Percentiles rank a stretch among this genome's conserved stretches.
Evolutionary conservation across 1,140 invertebrate genomes (phyloP).

Genomic region (Muscidifurax raptorellus): DNA sequence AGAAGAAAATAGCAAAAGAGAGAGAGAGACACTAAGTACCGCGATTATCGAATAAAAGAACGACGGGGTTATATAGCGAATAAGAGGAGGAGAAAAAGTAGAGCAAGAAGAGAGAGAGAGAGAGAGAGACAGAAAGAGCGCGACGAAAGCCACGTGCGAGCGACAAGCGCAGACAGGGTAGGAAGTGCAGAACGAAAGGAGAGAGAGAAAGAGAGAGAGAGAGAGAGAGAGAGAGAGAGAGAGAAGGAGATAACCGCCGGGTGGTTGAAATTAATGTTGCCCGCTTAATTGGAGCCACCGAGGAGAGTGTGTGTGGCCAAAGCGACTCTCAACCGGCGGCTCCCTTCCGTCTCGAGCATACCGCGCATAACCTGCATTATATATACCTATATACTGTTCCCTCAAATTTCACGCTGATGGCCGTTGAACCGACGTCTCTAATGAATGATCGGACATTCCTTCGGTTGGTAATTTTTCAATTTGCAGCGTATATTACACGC

Average conservation of each 20-base stretch:
- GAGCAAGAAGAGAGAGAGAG: slow-evolving; percentile 2
- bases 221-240: slow-evolving; percentile 54
- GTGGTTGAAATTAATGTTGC: slow-evolving; percentile 75
- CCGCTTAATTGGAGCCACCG: slow-evolving; percentile 75
- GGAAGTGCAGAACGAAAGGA: slow-evolving; percentile 48
- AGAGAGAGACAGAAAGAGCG: background rate
- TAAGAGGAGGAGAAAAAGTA: slow-evolving; percentile 31
- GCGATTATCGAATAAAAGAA: slow-evolving; percentile 32
- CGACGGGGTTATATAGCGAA: background rate
- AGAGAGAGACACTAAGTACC: background rate
- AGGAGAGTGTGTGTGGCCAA: slow-evolving; percentile 73
- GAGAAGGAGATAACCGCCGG: slow-evolving; percentile 69
- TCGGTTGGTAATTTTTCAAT: background rate
- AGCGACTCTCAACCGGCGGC: slow-evolving; percentile 69
- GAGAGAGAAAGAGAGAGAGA: slow-evolving; percentile 42
- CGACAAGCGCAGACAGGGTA: slow-evolving; percentile 49
- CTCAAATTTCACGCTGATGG: slow-evolving; percentile 32
- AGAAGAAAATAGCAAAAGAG: background rate
- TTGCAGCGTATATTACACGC: background rate
- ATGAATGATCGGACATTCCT: slow-evolving; percentile 17
- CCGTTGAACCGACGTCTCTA: slow-evolving; percentile 14
- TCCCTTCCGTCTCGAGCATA: background rate
- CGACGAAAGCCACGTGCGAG: slow-evolving; percentile 44
- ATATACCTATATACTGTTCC: background rate
- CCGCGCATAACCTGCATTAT: too few species aligned